A percentile compares a stretch with the other conserved stretches of the same genome.
Evolutionary conservation across 2,888 invertebrate genomes (phyloP).

Genomic region (Papilio elwesi): DNA sequence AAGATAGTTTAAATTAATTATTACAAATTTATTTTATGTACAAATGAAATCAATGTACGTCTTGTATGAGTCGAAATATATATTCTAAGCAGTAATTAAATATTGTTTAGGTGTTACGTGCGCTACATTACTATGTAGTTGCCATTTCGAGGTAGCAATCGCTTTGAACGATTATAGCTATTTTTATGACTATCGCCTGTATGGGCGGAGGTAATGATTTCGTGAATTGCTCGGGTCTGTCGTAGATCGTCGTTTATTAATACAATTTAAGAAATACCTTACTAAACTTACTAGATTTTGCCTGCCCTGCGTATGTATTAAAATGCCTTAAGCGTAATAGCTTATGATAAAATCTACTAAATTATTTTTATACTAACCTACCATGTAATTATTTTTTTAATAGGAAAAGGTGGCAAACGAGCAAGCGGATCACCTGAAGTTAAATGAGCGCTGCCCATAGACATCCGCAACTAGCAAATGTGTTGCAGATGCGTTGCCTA

Average conservation of each 20-base stretch:
- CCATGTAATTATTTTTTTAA: no score
- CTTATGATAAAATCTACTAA: neutral
- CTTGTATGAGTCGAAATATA: neutral
- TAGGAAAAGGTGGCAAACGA: no score
- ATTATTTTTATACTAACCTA: no score
- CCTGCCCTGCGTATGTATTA: neutral
- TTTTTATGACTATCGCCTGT: constrained; percentile 31
- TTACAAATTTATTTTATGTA: no score
- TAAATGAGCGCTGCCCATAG: no score
- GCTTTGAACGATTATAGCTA: constrained; percentile 31
- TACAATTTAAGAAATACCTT: neutral
- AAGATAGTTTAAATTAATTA: no score
- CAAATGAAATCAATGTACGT: no score
- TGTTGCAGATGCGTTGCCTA: no score
- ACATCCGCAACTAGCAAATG: no score
- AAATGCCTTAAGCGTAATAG: neutral
- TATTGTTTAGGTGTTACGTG: neutral
- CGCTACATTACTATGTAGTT: constrained; percentile 6
- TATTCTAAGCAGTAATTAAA: constrained; percentile 14
- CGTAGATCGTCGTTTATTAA: constrained; percentile 16
- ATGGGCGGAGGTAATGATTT: constrained; percentile 15
- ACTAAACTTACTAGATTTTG: constrained; percentile 10
- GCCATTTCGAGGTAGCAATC: constrained; percentile 27
- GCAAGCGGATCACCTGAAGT: no score
- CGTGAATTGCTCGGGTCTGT: neutral